Conservation (phyloP, 1,140 invertebrate genomes). For the Whitmania pigra region DNA sequence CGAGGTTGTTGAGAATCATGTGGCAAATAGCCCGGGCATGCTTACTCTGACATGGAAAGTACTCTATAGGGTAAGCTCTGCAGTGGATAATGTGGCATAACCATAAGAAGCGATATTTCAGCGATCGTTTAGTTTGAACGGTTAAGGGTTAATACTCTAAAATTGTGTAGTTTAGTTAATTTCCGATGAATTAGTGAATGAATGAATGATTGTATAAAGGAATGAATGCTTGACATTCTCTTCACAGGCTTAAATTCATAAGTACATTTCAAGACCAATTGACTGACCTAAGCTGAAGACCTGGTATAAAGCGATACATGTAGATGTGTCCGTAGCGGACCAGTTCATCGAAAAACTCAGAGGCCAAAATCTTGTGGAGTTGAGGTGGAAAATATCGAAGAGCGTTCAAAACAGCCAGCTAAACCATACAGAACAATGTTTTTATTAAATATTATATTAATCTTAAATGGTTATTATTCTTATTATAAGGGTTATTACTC, state of each 20-base stretch:
- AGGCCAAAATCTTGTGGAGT: slow-evolving; percentile 44
- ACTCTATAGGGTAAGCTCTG: slow-evolving; percentile 51
- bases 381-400: slow-evolving; percentile 52
- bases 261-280: neutral
- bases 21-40: slow-evolving; percentile 54
- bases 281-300: slow-evolving; percentile 45
- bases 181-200: too few relatives aligned
- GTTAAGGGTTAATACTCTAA: neutral
- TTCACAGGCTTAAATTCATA: neutral
- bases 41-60: slow-evolving; percentile 46
- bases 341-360: slow-evolving; percentile 52
- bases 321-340: slow-evolving; percentile 55
- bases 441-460: neutral
- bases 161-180: too few relatives aligned
- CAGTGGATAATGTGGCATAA: slow-evolving; percentile 14
- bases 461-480: neutral
- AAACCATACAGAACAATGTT: neutral
- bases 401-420: slow-evolving; percentile 52
- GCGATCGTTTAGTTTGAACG: neutral
- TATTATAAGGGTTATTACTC: too few relatives aligned
- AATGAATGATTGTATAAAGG: too few relatives aligned
- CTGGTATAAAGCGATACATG: slow-evolving; percentile 54
- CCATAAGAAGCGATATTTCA: slow-evolving; percentile 1
- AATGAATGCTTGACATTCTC: slow-evolving; percentile 1
- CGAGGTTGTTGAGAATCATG: slow-evolving; percentile 58